A percentile compares a stretch with the other conserved stretches of the same genome.
These are phyloP conservation scores for Oscarella lobularis DNA, from an alignment of 37 sponge, comb jelly and placozoan genomes.

Conservation along the genomic window DNA sequence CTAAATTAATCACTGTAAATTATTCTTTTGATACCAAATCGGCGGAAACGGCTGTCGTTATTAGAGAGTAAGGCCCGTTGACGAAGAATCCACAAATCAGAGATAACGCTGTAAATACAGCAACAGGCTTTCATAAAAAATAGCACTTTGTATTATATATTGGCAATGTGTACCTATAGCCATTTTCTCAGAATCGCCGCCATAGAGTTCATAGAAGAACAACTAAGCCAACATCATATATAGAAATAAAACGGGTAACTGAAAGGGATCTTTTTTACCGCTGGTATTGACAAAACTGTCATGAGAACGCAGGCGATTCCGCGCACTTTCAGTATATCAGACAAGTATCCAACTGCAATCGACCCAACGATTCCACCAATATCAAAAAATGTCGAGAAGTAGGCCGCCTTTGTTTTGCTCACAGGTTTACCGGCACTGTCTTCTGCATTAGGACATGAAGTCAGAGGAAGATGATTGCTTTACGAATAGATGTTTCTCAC, in stretches of 20 bases:
- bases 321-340: neutral
- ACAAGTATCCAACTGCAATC: neutral
- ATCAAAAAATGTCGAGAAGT: slow-evolving; percentile 56
- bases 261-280: neutral
- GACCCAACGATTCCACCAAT: slow-evolving; percentile 70
- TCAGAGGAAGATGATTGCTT: neutral
- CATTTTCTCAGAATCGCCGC: neutral
- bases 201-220: neutral
- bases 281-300: neutral
- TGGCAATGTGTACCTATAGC: neutral
- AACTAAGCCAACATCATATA: neutral
- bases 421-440: slow-evolving; percentile 4
- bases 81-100: slow-evolving; percentile 43
- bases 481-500: too few species aligned
- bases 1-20: too few species aligned
- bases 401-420: slow-evolving; percentile 26
- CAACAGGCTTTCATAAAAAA: too few species aligned
- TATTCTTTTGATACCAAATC: slow-evolving; percentile 31
- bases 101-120: slow-evolving; percentile 35
- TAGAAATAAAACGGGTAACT: neutral
- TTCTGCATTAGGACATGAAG: neutral
- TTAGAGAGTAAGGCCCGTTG: slow-evolving; percentile 75
- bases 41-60: slow-evolving; percentile 81
- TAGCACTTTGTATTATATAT: neutral
- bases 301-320: neutral